Conservation (phyloP, 2,797 vertebrate genomes). For the Rachycentron canadum region DNA sequence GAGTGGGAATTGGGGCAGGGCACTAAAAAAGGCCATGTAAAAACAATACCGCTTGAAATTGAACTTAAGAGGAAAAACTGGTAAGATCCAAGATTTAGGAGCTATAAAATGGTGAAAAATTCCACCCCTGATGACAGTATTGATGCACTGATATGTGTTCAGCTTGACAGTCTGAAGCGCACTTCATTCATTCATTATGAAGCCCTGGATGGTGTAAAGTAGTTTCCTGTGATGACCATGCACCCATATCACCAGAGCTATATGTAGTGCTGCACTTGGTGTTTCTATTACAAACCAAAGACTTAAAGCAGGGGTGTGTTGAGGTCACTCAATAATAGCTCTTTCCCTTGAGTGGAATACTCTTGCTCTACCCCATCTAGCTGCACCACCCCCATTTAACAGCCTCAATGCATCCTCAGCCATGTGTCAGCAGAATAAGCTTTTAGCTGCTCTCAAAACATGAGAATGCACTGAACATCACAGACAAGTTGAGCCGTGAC, state of each 20-base stretch:
- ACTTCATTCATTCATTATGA: constrained; percentile 21
- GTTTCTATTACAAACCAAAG: constrained; percentile 19
- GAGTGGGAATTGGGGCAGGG: background rate
- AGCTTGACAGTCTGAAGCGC: constrained; percentile 14
- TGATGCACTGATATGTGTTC: background rate
- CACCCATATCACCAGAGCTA: background rate
- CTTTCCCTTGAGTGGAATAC: constrained; percentile 33
- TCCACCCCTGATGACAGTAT: constrained; percentile 2
- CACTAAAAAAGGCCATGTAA: constrained; percentile 17
- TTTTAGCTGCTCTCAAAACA: constrained; percentile 35
- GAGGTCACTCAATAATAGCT: constrained; percentile 25
- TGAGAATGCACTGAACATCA: background rate
- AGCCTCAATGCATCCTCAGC: constrained; percentile 40
- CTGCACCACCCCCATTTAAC: constrained; percentile 38
- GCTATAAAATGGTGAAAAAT: constrained; percentile 17
- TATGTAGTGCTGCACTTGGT: constrained; percentile 14
- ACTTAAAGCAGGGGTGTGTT: background rate
- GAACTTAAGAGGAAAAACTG: constrained; percentile 16
- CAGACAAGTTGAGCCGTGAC: constrained; percentile 1
- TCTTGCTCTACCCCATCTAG: constrained; percentile 1
- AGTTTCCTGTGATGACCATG: constrained; percentile 21
- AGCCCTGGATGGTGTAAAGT: constrained; percentile 2
- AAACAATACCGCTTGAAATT: constrained; percentile 19
- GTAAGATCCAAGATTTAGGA: constrained; percentile 27
- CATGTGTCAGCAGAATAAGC: constrained; percentile 64